Evolutionary conservation across 2,797 vertebrate genomes (phyloP), one percentile per base, ranked within the genome.

Genomic region (Acanthopagrus latus): DNA sequence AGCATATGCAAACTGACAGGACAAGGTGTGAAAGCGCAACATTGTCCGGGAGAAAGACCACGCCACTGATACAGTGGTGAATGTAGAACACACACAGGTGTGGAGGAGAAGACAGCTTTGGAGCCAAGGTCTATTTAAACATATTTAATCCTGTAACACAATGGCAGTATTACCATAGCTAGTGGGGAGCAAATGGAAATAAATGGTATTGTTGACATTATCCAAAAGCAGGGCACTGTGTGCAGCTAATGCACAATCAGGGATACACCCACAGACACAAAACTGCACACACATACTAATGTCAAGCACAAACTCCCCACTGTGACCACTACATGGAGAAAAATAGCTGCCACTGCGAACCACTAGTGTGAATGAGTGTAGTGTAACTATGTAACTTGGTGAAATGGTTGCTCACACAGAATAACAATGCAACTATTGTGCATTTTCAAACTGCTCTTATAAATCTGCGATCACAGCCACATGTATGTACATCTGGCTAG

Each of bases 171-270:
- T 75, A 84, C 46, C 14, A 12, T 50, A 76, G n/a, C n/a, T 70
- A 17, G 20, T 44, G 44, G 69, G 38, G 51, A 78, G 25, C 50
- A 74, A 82, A 64, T 74, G 12, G 65, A 85, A 82, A 80, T 72
- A 44, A 78, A 83, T 57, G 59, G 20, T 25, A 80, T 81, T 82
- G 79, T 85, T 85, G 75, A 88, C 82, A 82, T 71, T 73, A 82
- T 51, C 67, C 48, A 47, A 78, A 74, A 44, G 33, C 57, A 68
- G 20, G 56, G 47, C 62, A 64, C 57, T 60, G 60, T 67, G 46
- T 62, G 71, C 68, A 66, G 33, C 17, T 74, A 77, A 76, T 56
- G 58, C 78, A 72, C 56, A 75, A 62, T 46, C 33, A 33, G 48
- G 27, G 62, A 80, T 72, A 83, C 75, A 74, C 78, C 79, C 68